Percentiles rank a stretch among this genome's conserved stretches.
Evolutionary conservation across 1,140 invertebrate species (phyloP).

Genomic region (Tetramorium simillimum): DNA sequence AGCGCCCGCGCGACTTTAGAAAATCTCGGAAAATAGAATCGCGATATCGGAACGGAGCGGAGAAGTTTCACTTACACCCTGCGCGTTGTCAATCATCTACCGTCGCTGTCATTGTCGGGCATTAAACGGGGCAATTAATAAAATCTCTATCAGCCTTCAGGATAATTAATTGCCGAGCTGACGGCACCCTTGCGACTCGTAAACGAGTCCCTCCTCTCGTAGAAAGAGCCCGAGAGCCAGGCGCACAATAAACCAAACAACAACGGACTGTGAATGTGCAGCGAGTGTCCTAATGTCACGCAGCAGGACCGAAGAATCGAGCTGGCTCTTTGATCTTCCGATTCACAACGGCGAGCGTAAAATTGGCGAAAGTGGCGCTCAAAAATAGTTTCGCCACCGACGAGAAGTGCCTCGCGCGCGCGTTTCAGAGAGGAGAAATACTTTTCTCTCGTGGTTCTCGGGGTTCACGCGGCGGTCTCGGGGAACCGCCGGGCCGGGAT

Average conservation of each 20-base stretch:
- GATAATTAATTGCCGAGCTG: conserved; percentile 43
- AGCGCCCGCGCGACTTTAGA: not conserved
- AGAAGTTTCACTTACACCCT: not conserved
- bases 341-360: not conserved
- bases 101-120: not conserved
- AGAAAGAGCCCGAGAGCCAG: not conserved
- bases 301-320: not conserved
- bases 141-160: not conserved
- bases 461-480: not conserved
- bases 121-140: conserved; percentile 28
- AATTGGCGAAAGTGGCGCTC: conserved; percentile 15
- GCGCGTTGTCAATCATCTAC: not conserved
- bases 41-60: not conserved
- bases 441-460: not conserved
- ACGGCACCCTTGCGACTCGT: conserved; percentile 24
- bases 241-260: not conserved
- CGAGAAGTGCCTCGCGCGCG: not conserved
- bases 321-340: not conserved
- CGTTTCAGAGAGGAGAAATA: not conserved
- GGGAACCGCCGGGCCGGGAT: conserved; percentile 53
- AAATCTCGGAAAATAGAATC: conserved; percentile 39
- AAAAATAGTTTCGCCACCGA: conserved; percentile 2
- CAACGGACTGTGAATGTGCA: not conserved
- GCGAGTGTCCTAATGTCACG: not conserved
- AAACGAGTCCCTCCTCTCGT: not conserved